Conservation (phyloP, 2,797 vertebrate species). For the Valencia hispanica region DNA sequence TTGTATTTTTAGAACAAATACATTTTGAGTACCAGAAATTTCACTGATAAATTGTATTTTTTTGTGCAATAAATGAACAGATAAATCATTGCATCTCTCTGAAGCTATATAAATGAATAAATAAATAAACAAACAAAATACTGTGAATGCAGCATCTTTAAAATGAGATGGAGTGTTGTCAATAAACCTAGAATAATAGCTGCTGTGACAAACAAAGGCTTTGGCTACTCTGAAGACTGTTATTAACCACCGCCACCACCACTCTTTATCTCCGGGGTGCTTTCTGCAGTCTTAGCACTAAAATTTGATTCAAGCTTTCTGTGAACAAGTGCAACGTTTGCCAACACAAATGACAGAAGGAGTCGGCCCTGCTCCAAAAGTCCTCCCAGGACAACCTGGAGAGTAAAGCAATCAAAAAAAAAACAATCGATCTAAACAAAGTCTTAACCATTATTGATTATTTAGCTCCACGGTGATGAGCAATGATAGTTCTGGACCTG, state of each 20-base stretch:
- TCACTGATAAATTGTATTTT: neutral
- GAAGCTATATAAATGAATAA: slow-evolving; percentile 36
- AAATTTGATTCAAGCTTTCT: slow-evolving; percentile 82
- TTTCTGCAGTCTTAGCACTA: slow-evolving; percentile 83
- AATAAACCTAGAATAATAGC: slow-evolving; percentile 59
- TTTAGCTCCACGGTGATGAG: slow-evolving; percentile 58
- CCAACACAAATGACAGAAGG: slow-evolving; percentile 82
- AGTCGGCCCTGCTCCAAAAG: slow-evolving; percentile 72
- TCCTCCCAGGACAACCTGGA: slow-evolving; percentile 74
- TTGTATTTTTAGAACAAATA: neutral
- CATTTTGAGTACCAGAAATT: neutral
- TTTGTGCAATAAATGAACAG: slow-evolving; percentile 25
- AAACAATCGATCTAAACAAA: slow-evolving; percentile 77
- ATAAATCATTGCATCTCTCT: slow-evolving; percentile 35
- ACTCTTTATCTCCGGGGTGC: slow-evolving; percentile 64
- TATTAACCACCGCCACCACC: slow-evolving; percentile 22
- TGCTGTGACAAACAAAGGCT: slow-evolving; percentile 56
- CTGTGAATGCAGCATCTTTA: slow-evolving; percentile 38
- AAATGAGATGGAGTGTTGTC: slow-evolving; percentile 44
- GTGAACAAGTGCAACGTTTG: slow-evolving; percentile 73
- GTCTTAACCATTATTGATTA: slow-evolving; percentile 79
- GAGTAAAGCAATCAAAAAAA: slow-evolving; percentile 79
- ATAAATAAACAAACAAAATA: slow-evolving; percentile 33
- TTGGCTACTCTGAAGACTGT: slow-evolving; percentile 57
- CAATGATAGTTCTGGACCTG: slow-evolving; percentile 66